Evolutionary conservation across 2,797 vertebrate genomes (phyloP).

Genomic region (Pogonophryne albipinna): DNA sequence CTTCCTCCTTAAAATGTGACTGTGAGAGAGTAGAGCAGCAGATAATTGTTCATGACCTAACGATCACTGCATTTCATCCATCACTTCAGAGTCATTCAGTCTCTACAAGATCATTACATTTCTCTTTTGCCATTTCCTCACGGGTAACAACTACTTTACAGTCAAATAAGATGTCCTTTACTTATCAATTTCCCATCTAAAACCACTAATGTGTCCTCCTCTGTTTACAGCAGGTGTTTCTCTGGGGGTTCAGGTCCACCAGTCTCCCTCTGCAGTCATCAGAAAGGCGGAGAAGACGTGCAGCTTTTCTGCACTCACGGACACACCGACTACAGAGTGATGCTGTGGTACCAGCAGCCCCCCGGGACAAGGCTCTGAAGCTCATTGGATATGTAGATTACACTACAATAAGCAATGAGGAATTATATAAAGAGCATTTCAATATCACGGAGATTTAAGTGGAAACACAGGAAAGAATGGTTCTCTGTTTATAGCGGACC

Average conservation of each 20-base stretch:
- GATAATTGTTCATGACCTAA: too few species aligned
- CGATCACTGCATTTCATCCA: too few species aligned
- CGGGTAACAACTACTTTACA: slow-evolving; percentile 30
- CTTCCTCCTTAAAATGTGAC: too few species aligned
- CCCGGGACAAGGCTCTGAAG: slow-evolving; percentile 1
- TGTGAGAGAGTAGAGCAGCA: too few species aligned
- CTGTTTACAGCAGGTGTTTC: slow-evolving; percentile 18
- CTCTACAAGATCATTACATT: slow-evolving; percentile 18
- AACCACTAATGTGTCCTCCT: not conserved
- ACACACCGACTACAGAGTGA: not conserved
- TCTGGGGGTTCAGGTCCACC: slow-evolving; percentile 9
- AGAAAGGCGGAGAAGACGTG: not conserved
- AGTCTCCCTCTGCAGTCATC: not conserved
- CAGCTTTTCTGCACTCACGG: slow-evolving; percentile 5
- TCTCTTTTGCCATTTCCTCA: slow-evolving; percentile 4
- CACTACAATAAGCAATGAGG: too few species aligned
- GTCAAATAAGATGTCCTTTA: accelerated
- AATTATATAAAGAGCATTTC: too few species aligned
- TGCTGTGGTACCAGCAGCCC: slow-evolving; percentile 21
- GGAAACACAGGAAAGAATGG: too few species aligned
- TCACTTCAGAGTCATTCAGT: too few species aligned
- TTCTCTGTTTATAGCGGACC: too few species aligned
- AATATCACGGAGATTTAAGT: too few species aligned
- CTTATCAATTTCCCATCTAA: not conserved
- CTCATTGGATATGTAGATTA: too few species aligned